Evolutionary conservation across 2,113 vertebrate genomes (phyloP), one percentile per base, ranked within the genome.

Genomic region (Actenoides lindsayi): DNA sequence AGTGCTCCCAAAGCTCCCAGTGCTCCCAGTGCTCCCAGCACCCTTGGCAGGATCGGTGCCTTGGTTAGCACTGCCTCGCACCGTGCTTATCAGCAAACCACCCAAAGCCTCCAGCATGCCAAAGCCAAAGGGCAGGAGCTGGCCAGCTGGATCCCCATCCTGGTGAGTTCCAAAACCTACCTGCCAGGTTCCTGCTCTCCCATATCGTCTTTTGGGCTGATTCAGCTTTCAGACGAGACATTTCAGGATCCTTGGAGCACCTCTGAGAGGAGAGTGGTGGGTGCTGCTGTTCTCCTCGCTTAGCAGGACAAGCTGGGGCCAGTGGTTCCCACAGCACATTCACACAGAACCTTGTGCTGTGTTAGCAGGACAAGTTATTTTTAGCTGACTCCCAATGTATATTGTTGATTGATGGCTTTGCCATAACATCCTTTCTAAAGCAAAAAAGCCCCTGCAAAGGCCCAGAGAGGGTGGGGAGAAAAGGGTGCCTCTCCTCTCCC

Each of bases 101-200:
- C 91, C 41, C 89, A 89, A 48, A 96, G 65, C 23, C 94, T 98
- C 33, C 98, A 97, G 86, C 96, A 60, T 6, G 91, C 95, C 78
- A 97, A 86, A 82, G 83, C 75, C 91, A 98, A 95, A 90, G 98
- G 98, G 67, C 97, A 98, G 35, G 90, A 97, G 69, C 80, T 98
- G 93, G 97, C 94, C 63, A 92, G 91, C 81, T 97, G 97, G 97
- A 96, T 98, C 73, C 97, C 97, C 9, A 95, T 97, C 11, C 28
- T 98, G 98, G 98, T 98, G 93, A 98, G 98, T 97, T 44, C 56
- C 31, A 42, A n/a, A 63, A 27, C 33, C 24, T 50, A 10, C 11
- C 63, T 2, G 4, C 54, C 5, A 3, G 8, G 42, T 11, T 91
- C 53, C 73, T 75, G 33, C 24, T 60, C 15, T 69, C 28, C 21